Percentiles rank a stretch among this genome's conserved stretches.
phyloP scores from a whole-genome alignment of 2,888 invertebrate species.

The Ectemnius lituratus region DNA sequence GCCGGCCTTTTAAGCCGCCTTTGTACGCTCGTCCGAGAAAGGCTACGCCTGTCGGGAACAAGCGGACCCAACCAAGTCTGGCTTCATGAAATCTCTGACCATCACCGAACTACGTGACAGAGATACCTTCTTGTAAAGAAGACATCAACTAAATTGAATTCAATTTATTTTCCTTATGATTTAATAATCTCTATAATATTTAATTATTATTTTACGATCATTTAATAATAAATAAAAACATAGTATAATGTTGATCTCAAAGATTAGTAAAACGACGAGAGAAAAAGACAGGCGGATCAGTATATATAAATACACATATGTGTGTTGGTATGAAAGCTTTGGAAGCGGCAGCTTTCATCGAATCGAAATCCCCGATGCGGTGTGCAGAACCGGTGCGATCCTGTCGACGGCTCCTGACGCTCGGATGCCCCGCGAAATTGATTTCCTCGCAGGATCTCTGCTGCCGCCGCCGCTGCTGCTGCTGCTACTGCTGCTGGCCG shows the following conservation, averaged over 20 bases:
- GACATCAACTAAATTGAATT: no score
- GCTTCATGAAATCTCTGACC: background rate
- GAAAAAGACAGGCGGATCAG: background rate
- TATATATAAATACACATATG: background rate
- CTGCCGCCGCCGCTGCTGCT: no score
- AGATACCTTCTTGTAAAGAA: background rate
- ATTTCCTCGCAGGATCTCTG: constrained; percentile 33
- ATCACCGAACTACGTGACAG: background rate
- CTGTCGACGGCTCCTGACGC: constrained; percentile 10
- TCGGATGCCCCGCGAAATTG: constrained; percentile 48
- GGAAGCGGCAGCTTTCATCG: background rate
- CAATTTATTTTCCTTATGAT: no score
- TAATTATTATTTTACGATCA: no score
- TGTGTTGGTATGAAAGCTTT: no score
- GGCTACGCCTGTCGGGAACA: constrained; percentile 16
- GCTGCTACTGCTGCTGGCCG: background rate
- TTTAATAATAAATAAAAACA: no score
- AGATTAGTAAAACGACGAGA: background rate
- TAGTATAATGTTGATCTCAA: background rate
- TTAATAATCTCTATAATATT: no score
- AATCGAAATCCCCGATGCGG: background rate
- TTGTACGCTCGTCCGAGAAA: constrained; percentile 33
- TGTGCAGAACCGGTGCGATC: constrained; percentile 10
- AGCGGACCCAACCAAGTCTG: background rate
- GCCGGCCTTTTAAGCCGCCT: constrained; percentile 33